Evolutionary conservation across 1,140 invertebrate genomes (phyloP).

Genomic region (Drosophila saltans): DNA sequence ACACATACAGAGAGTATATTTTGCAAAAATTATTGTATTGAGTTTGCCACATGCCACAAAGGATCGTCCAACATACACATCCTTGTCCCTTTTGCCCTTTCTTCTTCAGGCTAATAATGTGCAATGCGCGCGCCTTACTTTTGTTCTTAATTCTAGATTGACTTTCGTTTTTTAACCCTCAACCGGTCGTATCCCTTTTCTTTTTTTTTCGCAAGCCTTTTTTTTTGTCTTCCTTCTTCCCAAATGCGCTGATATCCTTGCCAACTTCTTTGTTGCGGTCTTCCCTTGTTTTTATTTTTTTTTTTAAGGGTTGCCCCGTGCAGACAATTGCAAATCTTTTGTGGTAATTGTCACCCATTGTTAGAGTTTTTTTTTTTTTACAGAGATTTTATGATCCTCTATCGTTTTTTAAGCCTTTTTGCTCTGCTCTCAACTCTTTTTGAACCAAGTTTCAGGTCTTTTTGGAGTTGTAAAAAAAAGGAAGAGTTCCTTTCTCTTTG

Average conservation of each 20-base stretch:
- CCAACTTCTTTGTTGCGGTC: conserved; percentile 68
- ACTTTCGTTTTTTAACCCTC: conserved; percentile 68
- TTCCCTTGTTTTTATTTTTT: conserved; percentile 6
- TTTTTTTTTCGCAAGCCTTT: conserved; percentile 41
- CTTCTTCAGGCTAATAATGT: conserved; percentile 15
- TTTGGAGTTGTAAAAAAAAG: conserved; percentile 16
- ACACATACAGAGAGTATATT: neutral
- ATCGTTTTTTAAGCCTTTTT: conserved; percentile 76
- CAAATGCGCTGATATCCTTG: conserved; percentile 29
- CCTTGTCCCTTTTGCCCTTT: conserved; percentile 13
- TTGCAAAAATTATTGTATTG: neutral
- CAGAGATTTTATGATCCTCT: conserved; percentile 41
- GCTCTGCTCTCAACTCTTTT: conserved; percentile 73
- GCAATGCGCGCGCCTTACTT: conserved; percentile 36
- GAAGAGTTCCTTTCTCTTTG: neutral
- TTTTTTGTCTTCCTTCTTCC: neutral
- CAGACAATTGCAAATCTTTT: conserved; percentile 55
- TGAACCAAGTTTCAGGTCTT: conserved; percentile 19
- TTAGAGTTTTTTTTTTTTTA: conserved; percentile 36
- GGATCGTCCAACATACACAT: neutral
- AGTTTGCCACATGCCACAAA: conserved; percentile 46
- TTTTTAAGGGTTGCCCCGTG: conserved; percentile 58
- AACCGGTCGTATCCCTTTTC: neutral
- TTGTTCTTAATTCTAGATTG: conserved; percentile 48
- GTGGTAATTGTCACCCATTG: conserved; percentile 51